Evolutionary conservation across 2,888 invertebrate genomes (phyloP), one percentile per base, ranked within the genome.

Genomic region (Eilema depressum): DNA sequence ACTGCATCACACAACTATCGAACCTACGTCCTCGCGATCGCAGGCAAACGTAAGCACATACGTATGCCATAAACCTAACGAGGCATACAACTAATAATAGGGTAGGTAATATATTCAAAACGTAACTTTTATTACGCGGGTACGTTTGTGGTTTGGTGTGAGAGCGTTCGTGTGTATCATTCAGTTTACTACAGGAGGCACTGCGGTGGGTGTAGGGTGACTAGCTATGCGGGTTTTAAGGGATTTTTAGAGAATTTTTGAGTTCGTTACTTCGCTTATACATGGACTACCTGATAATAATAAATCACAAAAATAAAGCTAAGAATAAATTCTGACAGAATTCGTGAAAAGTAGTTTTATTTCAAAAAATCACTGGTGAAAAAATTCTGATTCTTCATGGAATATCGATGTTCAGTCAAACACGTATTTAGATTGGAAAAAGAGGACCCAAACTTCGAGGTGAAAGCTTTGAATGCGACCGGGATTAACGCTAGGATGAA

Each of bases 91-190:
- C n/a, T n/a, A 53, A 26, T 28, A 53, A n/a, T 53, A 66, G 20
- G 20, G 23, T 33, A 25, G 30, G 17, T 59, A 37, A 23, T 57
- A 12, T 59, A 41, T 60, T 69, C 68, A 64, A 72, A 76, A 73
- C 63, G 71, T 64, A 66, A 74, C 70, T 74, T 76, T 74, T 75
- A 68, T 79, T 75, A 62, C 61, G 70, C n/a, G 59, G 69, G 73
- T 75, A 75, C 74, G 74, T 78, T 79, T 77, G 80, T 66, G 79
- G 79, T 73, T 68, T 67, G 66, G 69, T 70, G 67, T 76, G 80
- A 86, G 79, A 82, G 84, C 78, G 76, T 86, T 83, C 77, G 80
- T 85, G 77, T 86, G 83, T 85, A 82, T 74, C 68, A 65, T 64
- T 71, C 70, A 79, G 75, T 83, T 83, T 80, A 83, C 77, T 74